Percentiles rank a stretch among this genome's conserved stretches.
Evolutionary conservation across 2,888 invertebrate genomes (phyloP).

Genomic region (Drosophila quasianomalipes): DNA sequence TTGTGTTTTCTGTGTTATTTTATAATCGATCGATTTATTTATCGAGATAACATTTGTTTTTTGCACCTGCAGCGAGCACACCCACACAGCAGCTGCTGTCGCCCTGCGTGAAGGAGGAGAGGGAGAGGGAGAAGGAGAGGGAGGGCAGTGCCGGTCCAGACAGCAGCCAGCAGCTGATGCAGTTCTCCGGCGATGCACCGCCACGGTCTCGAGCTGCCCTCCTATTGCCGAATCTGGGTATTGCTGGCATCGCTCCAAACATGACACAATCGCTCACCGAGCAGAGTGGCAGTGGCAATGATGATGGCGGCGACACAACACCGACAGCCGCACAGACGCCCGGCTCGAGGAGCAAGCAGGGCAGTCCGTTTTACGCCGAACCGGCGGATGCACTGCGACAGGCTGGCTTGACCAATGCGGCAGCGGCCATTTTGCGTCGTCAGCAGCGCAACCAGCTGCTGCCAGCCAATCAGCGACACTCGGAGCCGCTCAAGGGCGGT

Average conservation of each 20-base stretch:
- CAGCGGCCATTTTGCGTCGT: slow-evolving; percentile 83
- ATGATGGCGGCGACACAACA: slow-evolving; percentile 82
- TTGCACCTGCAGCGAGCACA: slow-evolving; percentile 86
- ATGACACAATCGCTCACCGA: slow-evolving; percentile 78
- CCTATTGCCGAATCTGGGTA: slow-evolving; percentile 68
- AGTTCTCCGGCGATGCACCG: slow-evolving; percentile 80
- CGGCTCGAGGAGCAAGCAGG: slow-evolving; percentile 87
- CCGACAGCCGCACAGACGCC: slow-evolving; percentile 81
- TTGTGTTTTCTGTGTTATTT: background rate
- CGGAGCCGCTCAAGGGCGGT: slow-evolving; percentile 87
- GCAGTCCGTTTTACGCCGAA: slow-evolving; percentile 95
- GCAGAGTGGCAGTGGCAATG: slow-evolving; percentile 42
- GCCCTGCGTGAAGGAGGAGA: slow-evolving; percentile 84
- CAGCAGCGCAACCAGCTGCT: slow-evolving; percentile 83
- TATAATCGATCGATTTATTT: background rate
- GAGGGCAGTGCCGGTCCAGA: slow-evolving; percentile 69
- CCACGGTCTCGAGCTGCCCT: slow-evolving; percentile 82
- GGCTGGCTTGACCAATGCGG: slow-evolving; percentile 78
- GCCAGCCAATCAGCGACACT: slow-evolving; percentile 87
- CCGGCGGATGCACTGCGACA: slow-evolving; percentile 93
- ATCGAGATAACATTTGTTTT: background rate
- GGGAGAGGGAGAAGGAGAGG: slow-evolving; percentile 82
- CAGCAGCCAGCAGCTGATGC: slow-evolving; percentile 76
- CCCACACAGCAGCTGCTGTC: slow-evolving; percentile 87
- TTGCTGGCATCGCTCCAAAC: slow-evolving; percentile 18